Evolutionary conservation across 2,797 vertebrate species (phyloP).

Genomic region (Pantherophis vulpinus): DNA sequence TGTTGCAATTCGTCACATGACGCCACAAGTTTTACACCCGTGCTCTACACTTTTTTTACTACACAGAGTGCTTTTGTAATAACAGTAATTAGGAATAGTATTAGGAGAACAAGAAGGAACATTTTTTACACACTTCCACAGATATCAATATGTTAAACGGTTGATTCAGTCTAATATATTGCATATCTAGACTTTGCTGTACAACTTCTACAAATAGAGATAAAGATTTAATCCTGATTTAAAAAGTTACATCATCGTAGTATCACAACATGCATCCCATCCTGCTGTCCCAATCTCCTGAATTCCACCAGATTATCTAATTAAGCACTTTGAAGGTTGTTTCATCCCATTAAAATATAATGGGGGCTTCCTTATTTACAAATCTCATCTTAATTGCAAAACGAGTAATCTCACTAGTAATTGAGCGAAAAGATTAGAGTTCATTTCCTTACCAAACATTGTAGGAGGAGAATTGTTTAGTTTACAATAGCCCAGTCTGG

Average conservation of each 20-base stretch:
- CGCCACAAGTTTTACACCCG: background rate
- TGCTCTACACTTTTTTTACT: background rate
- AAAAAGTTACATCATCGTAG: background rate
- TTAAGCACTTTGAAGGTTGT: background rate
- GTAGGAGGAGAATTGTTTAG: background rate
- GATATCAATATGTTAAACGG: background rate
- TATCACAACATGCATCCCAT: background rate
- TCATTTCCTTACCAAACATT: background rate
- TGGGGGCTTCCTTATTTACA: background rate
- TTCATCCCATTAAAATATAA: background rate
- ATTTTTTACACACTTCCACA: background rate
- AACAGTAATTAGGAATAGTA: background rate
- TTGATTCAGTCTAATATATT: background rate
- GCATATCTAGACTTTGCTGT: background rate
- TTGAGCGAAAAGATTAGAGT: background rate
- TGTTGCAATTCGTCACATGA: rapidly evolving
- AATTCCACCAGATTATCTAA: background rate
- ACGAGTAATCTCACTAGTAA: background rate
- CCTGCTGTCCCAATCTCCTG: background rate
- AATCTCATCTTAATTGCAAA: background rate
- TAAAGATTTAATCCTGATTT: background rate
- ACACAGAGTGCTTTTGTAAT: background rate
- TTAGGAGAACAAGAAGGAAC: background rate
- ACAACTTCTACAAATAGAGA: background rate
- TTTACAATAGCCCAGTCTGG: background rate